Base-by-base conservation (phyloP, 1,140 invertebrate species). In the Aphis craccivora region DNA sequence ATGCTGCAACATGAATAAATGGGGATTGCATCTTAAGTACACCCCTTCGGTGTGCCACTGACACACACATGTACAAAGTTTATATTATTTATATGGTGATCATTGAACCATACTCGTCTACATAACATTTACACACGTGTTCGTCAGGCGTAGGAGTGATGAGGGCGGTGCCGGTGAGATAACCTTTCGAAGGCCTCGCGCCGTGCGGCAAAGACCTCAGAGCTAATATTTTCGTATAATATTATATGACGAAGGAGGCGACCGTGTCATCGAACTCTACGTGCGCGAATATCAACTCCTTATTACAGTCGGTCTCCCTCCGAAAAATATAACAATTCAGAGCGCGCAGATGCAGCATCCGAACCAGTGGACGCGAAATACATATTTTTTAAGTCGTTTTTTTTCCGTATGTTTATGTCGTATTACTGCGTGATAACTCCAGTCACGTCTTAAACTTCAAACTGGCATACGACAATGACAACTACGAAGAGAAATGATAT, bases 151-250 rank as follows among this genome's bases (percentile, higher is more conserved):
- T 89, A 89, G 88, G 88, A 89, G 48, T 53, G 91, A 84, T 35
- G 81, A 35, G 76, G 91, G 48, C n/a, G 81, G 37, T 37, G 48
- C 20, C 22, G 37, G 25, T 25, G 89, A 67, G 53, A 90, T 93
- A 93, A 93, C 91, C 91, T 93, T 93, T 53, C 51, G 91, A 93
- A 93, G 91, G 91, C 91, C 91, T 86, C 91, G 91, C 81, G 14
- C 35, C n/a, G 35, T 51, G 91, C 55, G 91, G 48, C 91, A 55
- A 93, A 93, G 91, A 93, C 91, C 91, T 93, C 91, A n/a, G 76
- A 53, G 81, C 25, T 81, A 35, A 81, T 83, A 92, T 51, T 76
- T 83, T 92, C 45, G 76, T 43, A 37, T 48, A 48, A 30, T 37
- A 53, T 89, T 89, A 89, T 89, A 89, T 67, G 5, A 11, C 43